Percentiles rank a stretch among this genome's conserved stretches.
Conservation (phyloP, 1,140 invertebrate species). For the Papilio polyxenes region DNA sequence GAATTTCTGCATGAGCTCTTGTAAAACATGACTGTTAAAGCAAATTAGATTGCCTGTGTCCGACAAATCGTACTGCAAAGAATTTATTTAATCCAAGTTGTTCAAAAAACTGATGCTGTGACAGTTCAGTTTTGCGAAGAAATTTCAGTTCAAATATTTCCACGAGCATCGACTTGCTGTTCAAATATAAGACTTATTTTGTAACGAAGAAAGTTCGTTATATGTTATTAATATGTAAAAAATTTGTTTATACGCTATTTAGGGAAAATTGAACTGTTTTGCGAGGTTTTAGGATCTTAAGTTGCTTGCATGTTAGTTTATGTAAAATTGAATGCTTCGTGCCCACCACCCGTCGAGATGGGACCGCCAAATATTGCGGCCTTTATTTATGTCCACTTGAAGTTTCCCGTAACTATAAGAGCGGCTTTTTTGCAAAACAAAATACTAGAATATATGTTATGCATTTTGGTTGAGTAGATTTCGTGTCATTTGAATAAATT, state of each 20-base stretch:
- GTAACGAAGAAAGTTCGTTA: constrained; percentile 55
- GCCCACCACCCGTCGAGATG: constrained; percentile 67
- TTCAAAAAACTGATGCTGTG: constrained; percentile 65
- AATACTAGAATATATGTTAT: constrained; percentile 31
- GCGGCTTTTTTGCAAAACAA: constrained; percentile 65
- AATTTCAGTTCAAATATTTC: constrained; percentile 58
- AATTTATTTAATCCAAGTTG: constrained; percentile 71
- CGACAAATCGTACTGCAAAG: constrained; percentile 57
- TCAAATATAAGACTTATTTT: constrained; percentile 57
- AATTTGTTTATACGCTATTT: constrained; percentile 39
- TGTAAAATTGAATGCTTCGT: constrained; percentile 61
- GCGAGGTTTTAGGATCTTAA: constrained; percentile 42
- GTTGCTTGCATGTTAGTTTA: constrained; percentile 46
- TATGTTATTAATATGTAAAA: constrained; percentile 59
- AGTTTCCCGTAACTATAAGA: constrained; percentile 71
- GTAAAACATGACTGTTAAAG: constrained; percentile 51
- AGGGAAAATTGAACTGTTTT: constrained; percentile 44
- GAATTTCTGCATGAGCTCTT: constrained; percentile 46
- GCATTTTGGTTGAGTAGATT: not conserved
- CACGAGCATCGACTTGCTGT: constrained; percentile 45
- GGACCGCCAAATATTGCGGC: constrained; percentile 74
- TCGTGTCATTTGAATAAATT: constrained; percentile 7
- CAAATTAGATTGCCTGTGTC: constrained; percentile 57
- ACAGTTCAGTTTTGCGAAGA: constrained; percentile 65
- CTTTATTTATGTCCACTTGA: constrained; percentile 78